Conservation (phyloP, 2,797 vertebrate species). For the Muraenolepis orangiensis region DNA sequence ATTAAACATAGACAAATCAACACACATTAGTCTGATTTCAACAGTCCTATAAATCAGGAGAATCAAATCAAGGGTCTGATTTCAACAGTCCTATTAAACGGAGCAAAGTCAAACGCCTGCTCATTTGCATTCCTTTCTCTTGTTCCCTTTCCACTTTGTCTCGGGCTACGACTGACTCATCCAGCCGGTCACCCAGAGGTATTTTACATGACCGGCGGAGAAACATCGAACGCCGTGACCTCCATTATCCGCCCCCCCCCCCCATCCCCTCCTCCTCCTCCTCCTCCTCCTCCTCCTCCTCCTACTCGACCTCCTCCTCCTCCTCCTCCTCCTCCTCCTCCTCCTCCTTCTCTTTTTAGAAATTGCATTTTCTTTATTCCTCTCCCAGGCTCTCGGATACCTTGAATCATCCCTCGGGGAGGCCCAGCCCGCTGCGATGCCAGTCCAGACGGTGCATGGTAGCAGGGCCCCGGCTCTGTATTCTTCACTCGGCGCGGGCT, state of each 20-base stretch:
- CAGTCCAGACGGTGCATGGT: slow-evolving; percentile 47
- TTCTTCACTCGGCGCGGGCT: slow-evolving; percentile 57
- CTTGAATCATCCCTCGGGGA: slow-evolving; percentile 70
- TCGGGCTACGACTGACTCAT: slow-evolving; percentile 64
- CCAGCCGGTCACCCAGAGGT: slow-evolving; percentile 51
- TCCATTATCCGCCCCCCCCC: slow-evolving; percentile 66
- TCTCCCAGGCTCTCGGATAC: slow-evolving; percentile 62
- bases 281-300: slow-evolving; percentile 33
- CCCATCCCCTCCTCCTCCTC: not conserved
- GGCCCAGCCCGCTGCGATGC: slow-evolving; percentile 63
- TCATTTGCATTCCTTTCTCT: slow-evolving; percentile 60
- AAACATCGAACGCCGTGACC: slow-evolving; percentile 70
- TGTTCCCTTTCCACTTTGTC: not conserved
- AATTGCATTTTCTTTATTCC: slow-evolving; percentile 71
- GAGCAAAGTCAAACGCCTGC: no score
- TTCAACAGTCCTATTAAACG: no score
- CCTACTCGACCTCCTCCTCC: slow-evolving; percentile 59
- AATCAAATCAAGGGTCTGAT: no score
- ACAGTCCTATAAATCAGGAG: no score
- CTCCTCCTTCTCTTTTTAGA: slow-evolving; percentile 48
- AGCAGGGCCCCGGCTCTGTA: slow-evolving; percentile 29
- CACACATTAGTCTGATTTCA: no score
- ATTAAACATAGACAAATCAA: no score
- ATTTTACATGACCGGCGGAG: slow-evolving; percentile 59
- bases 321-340: not conserved